Percentiles rank a stretch among this genome's conserved stretches.
These are phyloP conservation scores for Chrysodeixis includens DNA, from an alignment of 2,888 invertebrate genomes.

Conservation along the genomic window DNA sequence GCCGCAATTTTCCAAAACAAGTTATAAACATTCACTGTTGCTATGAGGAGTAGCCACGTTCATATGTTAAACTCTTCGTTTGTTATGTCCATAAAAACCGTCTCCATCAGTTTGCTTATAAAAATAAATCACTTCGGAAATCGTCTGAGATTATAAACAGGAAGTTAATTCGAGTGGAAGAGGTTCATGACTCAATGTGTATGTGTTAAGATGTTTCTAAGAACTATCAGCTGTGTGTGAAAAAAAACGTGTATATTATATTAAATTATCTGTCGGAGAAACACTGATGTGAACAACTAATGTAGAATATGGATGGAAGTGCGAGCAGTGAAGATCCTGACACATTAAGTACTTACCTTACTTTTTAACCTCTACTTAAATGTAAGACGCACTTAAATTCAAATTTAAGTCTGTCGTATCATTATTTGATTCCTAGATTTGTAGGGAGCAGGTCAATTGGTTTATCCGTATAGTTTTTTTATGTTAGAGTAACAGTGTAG, in stretches of 20 bases:
- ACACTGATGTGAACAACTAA: neutral
- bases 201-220: slow-evolving; percentile 6
- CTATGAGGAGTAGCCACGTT: slow-evolving; percentile 7
- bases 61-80: slow-evolving; percentile 8
- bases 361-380: too few relatives aligned
- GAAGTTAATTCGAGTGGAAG: slow-evolving; percentile 8
- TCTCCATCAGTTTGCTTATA: slow-evolving; percentile 5
- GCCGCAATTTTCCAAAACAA: too few relatives aligned
- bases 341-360: neutral
- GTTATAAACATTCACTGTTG: neutral
- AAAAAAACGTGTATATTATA: neutral
- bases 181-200: slow-evolving; percentile 12
- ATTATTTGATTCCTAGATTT: too few relatives aligned
- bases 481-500: too few relatives aligned
- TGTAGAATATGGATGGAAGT: neutral
- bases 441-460: too few relatives aligned
- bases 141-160: slow-evolving; percentile 7
- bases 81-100: slow-evolving; percentile 7
- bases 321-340: neutral
- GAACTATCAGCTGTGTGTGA: neutral
- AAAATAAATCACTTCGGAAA: slow-evolving; percentile 6
- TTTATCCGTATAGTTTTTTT: too few relatives aligned
- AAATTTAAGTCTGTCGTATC: too few relatives aligned
- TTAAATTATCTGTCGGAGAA: neutral
- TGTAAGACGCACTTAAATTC: too few relatives aligned